phyloP scores from a whole-genome alignment of 2,113 vertebrate genomes.

The Indri indri region DNA sequence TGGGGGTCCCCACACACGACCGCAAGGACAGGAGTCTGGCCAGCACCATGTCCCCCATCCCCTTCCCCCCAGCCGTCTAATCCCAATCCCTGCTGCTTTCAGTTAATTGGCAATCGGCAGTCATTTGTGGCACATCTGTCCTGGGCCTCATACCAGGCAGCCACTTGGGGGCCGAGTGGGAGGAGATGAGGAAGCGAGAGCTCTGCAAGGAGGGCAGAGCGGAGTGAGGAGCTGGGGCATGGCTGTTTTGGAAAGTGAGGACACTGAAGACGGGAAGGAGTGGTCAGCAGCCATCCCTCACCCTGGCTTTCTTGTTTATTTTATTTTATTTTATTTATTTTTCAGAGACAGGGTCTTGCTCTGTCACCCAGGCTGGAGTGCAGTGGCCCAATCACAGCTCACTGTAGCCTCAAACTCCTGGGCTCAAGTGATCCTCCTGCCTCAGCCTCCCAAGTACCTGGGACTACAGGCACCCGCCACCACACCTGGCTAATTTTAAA shows the following conservation, averaged over 20 bases:
- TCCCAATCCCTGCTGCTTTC: background rate
- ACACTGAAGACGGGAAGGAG: background rate
- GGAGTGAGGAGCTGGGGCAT: rapidly evolving
- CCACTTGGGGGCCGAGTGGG: background rate
- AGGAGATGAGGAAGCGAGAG: background rate
- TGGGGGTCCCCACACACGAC: background rate
- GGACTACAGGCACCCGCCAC: too few species aligned
- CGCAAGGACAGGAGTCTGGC: background rate
- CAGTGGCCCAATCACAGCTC: too few species aligned
- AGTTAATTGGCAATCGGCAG: background rate
- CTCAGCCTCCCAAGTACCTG: too few species aligned
- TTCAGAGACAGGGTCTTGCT: too few species aligned
- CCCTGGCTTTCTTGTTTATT: too few species aligned
- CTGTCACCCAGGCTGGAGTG: too few species aligned
- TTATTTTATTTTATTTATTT: too few species aligned
- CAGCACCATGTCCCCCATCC: background rate
- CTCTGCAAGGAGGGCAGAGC: background rate
- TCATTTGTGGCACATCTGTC: background rate
- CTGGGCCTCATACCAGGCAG: background rate
- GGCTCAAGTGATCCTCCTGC: too few species aligned
- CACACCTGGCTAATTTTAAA: too few species aligned
- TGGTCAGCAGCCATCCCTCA: background rate
- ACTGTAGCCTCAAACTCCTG: too few species aligned
- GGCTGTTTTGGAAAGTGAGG: background rate
- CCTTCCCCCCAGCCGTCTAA: background rate